Conservation (phyloP, 2,113 vertebrate species). For the Mustelus asterias region DNA sequence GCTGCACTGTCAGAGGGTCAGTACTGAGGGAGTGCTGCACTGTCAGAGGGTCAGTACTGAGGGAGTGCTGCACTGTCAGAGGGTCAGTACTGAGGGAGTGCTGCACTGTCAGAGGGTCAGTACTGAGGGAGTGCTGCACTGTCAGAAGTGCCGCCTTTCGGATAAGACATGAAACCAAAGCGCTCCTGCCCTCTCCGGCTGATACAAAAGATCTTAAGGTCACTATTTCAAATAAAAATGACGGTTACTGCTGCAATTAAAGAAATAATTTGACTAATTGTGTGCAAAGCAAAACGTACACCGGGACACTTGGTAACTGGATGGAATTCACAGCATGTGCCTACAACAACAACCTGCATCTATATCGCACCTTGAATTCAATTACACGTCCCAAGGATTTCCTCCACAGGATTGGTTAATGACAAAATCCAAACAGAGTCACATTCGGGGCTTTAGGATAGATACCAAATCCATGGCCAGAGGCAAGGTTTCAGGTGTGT, state of each 20-base stretch:
- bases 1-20: no score
- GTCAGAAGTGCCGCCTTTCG: neutral
- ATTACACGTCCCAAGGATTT: no score
- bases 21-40: no score
- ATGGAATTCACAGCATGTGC: neutral
- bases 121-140: neutral
- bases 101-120: no score
- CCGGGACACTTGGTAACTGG: neutral
- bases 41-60: no score
- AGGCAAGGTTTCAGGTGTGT: neutral
- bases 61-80: no score
- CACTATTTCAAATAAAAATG: neutral
- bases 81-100: no score
- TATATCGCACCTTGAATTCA: neutral
- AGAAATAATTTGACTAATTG: neutral
- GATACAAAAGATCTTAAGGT: neutral
- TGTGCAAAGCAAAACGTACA: neutral
- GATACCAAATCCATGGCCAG: neutral
- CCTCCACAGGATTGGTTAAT: neutral
- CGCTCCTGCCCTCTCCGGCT: neutral
- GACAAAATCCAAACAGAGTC: neutral
- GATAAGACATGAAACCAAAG: neutral
- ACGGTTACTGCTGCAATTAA: neutral
- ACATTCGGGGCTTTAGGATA: neutral
- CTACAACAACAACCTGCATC: neutral